Conservation (phyloP, 2,797 vertebrate genomes). For the Lepidocolaptes lacrymiger region DNA sequence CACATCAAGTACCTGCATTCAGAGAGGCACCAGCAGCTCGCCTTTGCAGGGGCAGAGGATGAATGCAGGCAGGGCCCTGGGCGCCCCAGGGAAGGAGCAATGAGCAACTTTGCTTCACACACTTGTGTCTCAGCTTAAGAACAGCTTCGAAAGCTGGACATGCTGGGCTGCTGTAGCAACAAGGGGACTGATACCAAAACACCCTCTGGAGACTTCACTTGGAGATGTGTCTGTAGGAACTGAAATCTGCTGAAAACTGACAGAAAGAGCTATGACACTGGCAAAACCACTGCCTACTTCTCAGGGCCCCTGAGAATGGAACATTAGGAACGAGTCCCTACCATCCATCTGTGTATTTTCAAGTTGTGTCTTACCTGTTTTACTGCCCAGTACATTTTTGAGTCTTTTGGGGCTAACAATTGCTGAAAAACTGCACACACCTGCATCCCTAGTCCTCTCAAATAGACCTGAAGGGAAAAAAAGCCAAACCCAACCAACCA, state of each 20-base stretch:
- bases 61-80: neutral
- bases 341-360: neutral
- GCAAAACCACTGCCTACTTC: neutral
- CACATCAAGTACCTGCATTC: neutral
- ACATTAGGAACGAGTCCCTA: neutral
- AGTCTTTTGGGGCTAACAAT: neutral
- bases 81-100: neutral
- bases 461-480: neutral
- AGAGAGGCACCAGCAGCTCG: constrained; percentile 4
- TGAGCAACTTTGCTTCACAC: neutral
- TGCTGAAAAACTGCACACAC: neutral
- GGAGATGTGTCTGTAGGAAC: neutral
- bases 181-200: constrained; percentile 9
- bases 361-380: neutral
- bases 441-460: neutral
- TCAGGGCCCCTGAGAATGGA: neutral
- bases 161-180: constrained; percentile 43
- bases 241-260: neutral
- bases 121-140: neutral
- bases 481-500: neutral
- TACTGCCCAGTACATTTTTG: neutral
- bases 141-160: neutral
- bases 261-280: neutral
- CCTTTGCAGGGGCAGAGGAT: constrained; percentile 11
- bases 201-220: neutral